These are phyloP conservation scores for Caenorhabditis remanei DNA, from an alignment of 1,140 invertebrate species.

Conservation along the genomic window DNA sequence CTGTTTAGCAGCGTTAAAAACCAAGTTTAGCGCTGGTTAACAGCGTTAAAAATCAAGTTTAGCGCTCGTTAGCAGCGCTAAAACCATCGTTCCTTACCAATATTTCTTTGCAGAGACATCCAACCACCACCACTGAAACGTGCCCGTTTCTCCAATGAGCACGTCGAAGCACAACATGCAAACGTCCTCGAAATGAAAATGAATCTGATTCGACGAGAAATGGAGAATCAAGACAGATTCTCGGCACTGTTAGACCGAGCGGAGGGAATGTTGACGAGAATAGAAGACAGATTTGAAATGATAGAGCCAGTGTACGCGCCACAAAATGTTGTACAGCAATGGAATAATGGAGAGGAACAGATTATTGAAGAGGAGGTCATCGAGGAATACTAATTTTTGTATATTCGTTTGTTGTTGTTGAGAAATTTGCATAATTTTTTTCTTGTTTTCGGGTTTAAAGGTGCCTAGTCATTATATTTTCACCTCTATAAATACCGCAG, in stretches of 20 bases:
- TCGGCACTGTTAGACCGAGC: constrained; percentile 11
- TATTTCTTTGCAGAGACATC: constrained; percentile 4
- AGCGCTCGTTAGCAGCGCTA: neutral
- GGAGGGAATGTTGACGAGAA: neutral
- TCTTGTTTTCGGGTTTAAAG: neutral
- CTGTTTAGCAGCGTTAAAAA: too few species aligned
- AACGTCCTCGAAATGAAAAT: neutral
- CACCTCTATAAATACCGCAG: too few species aligned
- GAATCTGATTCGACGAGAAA: constrained; percentile 4
- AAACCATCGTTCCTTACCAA: neutral
- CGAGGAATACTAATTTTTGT: neutral
- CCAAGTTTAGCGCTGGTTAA: too few species aligned
- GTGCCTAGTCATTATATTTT: too few species aligned
- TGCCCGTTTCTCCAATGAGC: neutral
- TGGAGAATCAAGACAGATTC: constrained; percentile 42
- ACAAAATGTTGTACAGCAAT: neutral
- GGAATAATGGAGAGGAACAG: neutral
- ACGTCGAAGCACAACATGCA: neutral
- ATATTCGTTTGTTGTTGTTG: neutral
- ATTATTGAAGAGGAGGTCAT: constrained; percentile 19
- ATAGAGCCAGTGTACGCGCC: neutral
- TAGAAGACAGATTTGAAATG: constrained; percentile 12
- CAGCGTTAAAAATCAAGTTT: neutral
- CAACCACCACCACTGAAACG: constrained; percentile 7
- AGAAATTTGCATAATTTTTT: neutral